Base-by-base conservation (phyloP, 2,113 vertebrate genomes). In the Sceloporus tristichus region DNA sequence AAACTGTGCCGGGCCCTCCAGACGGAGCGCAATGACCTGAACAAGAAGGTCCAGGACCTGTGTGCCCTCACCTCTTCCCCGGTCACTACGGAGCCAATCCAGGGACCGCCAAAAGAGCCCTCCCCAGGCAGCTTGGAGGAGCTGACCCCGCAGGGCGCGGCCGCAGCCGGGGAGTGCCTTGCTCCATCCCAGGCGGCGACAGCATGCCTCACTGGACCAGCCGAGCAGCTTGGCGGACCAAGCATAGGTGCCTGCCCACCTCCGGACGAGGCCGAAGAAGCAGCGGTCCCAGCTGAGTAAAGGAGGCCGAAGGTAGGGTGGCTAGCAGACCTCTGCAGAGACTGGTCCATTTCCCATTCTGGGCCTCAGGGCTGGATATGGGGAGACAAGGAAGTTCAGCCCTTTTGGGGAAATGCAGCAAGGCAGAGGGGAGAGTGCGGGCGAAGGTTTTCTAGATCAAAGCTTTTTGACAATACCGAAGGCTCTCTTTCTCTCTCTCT, bases 1-100 rank as follows among this genome's bases (percentile, higher is more conserved):
- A 99, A 99, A 92, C 96, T 99, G 14, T 98, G 99, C 89, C 97
- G 98, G 62, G 99, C 99, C 0, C 97, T 99, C 56, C 99, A 99
- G 90, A 98, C 97, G 0, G 99, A 99, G 68, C 98, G 99, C 82
- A 99, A 99, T 9, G 98, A 99, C 95, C 98, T 99, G 92, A 99
- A 98, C 91, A 99, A 99, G 96, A 98, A 98, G 90, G 98, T 99
- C 70, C 98, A 99, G 96, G 97, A 95, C 94, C 96, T 98, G 86
- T 97, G 97, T 5, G 96, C 96, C 19, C 94, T 96, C 9, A 48
- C 90, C 0, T 92, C 94, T 13, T 89, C 88, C 18, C 68, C 84
- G 0, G 73, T 89, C 0, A 91, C 89, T 40, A 0, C 34, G 0
- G 92, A 94, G n/a, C 88, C 92, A 7, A 0, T 0, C 71, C 8